phyloP scores from a whole-genome alignment of 2,113 vertebrate species.

The Fulmarus glacialis region DNA sequence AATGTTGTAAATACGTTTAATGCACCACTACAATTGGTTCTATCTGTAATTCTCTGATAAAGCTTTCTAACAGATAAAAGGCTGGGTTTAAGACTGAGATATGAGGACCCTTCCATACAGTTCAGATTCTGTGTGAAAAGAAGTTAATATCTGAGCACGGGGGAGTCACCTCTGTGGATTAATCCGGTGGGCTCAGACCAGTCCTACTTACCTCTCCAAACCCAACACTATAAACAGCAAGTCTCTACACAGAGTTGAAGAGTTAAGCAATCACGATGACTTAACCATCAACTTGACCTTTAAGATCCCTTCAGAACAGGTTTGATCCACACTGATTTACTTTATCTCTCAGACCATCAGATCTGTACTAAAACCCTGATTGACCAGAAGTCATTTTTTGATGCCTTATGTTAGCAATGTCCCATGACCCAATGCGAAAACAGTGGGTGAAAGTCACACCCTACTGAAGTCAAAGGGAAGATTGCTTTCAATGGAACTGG shows the following conservation, averaged over 20 bases:
- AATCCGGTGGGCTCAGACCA: not conserved
- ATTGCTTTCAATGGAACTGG: not conserved
- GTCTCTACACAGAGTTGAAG: not conserved
- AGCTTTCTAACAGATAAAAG: not conserved
- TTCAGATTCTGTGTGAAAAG: not conserved
- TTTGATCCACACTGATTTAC: slow-evolving; percentile 37
- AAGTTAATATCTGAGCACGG: not conserved
- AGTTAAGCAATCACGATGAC: not conserved
- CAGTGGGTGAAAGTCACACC: not conserved
- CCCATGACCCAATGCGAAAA: not conserved
- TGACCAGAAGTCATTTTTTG: slow-evolving; percentile 1
- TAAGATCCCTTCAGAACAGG: slow-evolving; percentile 31
- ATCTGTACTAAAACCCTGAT: slow-evolving; percentile 16
- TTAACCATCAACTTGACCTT: slow-evolving; percentile 35
- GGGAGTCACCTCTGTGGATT: not conserved
- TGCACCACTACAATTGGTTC: not conserved
- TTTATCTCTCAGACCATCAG: slow-evolving; percentile 17
- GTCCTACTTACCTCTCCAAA: not conserved
- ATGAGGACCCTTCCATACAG: not conserved
- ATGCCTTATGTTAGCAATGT: not conserved
- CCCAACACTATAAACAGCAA: not conserved
- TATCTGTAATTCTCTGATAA: not conserved
- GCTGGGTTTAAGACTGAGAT: not conserved
- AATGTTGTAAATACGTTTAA: not conserved
- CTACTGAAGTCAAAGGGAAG: not conserved